phyloP scores from a whole-genome alignment of 2,113 vertebrate species.

The Saguinus midas region DNA sequence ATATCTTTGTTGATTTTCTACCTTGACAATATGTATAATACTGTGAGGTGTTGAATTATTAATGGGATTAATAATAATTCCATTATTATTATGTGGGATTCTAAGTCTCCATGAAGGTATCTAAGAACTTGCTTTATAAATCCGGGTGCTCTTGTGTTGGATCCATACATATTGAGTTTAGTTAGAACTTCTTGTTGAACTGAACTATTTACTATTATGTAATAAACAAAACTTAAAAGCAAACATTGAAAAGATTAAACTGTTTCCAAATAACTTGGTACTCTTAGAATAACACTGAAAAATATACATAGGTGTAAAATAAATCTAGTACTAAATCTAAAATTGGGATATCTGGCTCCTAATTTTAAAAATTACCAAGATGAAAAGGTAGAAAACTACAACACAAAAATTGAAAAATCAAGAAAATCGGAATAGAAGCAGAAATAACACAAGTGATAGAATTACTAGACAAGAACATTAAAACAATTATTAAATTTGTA shows the following conservation, averaged over 20 bases:
- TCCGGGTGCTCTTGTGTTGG: too few species aligned
- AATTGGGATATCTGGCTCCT: not conserved
- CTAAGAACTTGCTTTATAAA: too few species aligned
- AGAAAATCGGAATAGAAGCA: not conserved
- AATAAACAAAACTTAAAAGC: not conserved
- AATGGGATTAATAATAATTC: too few species aligned
- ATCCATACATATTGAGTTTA: too few species aligned
- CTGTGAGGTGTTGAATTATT: too few species aligned
- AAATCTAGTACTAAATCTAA: not conserved
- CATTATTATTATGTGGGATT: too few species aligned
- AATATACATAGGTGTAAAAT: not conserved
- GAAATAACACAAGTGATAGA: not conserved
- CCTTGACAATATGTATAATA: too few species aligned
- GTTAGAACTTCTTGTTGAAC: too few species aligned
- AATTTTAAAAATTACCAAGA: not conserved
- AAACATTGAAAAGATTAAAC: not conserved
- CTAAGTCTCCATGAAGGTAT: too few species aligned
- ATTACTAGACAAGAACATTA: not conserved
- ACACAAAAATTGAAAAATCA: not conserved
- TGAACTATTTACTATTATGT: too few species aligned
- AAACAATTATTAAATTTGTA: not conserved
- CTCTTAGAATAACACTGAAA: not conserved
- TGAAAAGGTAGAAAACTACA: not conserved
- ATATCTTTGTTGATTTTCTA: too few species aligned
- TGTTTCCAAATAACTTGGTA: not conserved